Evolutionary conservation across 2,888 invertebrate genomes (phyloP), one percentile per base, ranked within the genome.

Genomic region (Vandiemenella viatica): DNA sequence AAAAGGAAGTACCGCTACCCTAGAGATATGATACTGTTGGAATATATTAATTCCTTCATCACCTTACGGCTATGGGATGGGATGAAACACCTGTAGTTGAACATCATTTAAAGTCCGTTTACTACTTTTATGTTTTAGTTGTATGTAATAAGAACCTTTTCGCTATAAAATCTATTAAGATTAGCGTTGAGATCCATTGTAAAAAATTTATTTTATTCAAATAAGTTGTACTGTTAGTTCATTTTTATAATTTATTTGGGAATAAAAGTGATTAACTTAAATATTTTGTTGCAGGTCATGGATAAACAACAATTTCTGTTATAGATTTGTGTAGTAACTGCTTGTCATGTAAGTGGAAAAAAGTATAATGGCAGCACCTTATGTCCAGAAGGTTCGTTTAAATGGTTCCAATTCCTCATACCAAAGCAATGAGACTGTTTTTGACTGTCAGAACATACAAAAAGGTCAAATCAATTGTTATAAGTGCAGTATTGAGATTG

Each of bases 331-430:
- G n/a, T n/a, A n/a, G n/a, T n/a, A n/a, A n/a, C n/a, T n/a, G n/a
- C 32, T 13, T 13, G 32, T 32, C 13, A 32, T 32, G n/a, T 4
- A 32, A n/a, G 10, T 32, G 10, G 32, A 32, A 19, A 5, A 18
- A 19, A 13, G n/a, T n/a, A 49, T 8, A 18, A 53, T 53, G 53
- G 47, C 51, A 47, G 45, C 48, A 22, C 50, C 51, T 6, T 53
- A 50, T 32, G 43, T 51, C 15, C 49, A 42, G n/a, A 53, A 53
- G 45, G 53, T 51, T 49, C 32, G 51, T 49, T 49, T 51, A 45
- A 45, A 37, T 23, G 22, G 46, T 45, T 45, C 18, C 26, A 46
- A 37, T 17, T 26, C 45, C 18, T 26, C 45, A 16, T 41, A 45
- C 19, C 45, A 32, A 15, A 16, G 40, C n/a, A 23, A 22, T 7